Conservation (phyloP, 2,888 invertebrate species). For the Plagodis dolabraria region DNA sequence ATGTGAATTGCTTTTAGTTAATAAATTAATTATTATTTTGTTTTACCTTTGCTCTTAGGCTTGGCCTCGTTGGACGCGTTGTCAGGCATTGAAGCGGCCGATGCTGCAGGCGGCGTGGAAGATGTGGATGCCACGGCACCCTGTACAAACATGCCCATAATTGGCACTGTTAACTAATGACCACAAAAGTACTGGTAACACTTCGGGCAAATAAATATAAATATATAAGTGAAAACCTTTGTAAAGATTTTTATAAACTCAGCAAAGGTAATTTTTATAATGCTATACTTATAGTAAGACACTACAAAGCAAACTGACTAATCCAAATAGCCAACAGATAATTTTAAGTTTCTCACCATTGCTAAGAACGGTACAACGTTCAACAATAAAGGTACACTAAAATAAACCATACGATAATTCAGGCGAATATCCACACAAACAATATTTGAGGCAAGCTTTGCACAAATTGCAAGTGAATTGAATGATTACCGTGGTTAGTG, state of each 20-base stretch:
- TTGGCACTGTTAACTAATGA: background rate
- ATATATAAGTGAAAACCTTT: too few species aligned
- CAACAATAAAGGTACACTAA: background rate
- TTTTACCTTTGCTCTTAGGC: constrained; percentile 75
- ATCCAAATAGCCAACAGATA: too few species aligned
- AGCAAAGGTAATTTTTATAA: too few species aligned
- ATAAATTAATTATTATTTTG: background rate
- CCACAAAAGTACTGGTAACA: too few species aligned
- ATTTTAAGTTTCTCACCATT: too few species aligned
- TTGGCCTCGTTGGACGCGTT: constrained; percentile 74
- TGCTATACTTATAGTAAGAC: too few species aligned
- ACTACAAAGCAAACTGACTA: too few species aligned
- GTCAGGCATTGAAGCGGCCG: constrained; percentile 76
- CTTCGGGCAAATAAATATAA: too few species aligned
- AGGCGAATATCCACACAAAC: background rate
- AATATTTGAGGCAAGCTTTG: constrained; percentile 3
- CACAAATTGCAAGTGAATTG: constrained; percentile 13
- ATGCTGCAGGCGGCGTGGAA: constrained; percentile 76
- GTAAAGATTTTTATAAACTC: too few species aligned
- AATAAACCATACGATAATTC: background rate
- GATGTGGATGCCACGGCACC: constrained; percentile 82
- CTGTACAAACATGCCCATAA: constrained; percentile 42
- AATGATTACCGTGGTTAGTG: constrained; percentile 72
- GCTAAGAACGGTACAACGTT: background rate
- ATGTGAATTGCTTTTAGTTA: too few species aligned